Conservation (phyloP, 2,888 invertebrate genomes). For the Archips crataeganus region DNA sequence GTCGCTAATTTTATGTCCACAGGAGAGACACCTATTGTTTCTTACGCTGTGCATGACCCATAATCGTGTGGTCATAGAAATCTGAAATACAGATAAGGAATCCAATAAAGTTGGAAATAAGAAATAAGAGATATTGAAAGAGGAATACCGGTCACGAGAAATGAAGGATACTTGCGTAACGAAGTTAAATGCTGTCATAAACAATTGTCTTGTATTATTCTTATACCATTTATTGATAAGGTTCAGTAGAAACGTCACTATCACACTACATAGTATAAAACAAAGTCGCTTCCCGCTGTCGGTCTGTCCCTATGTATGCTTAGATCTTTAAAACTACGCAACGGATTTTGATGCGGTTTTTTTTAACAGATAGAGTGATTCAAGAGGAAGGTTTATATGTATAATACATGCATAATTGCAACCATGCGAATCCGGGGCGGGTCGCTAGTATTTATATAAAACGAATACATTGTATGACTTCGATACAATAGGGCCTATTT, state of each 20-base stretch:
- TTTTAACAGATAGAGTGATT: background rate
- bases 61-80: background rate
- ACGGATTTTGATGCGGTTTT: background rate
- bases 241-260: background rate
- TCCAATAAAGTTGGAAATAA: background rate
- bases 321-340: too few relatives aligned
- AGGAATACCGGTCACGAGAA: background rate
- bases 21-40: too few relatives aligned
- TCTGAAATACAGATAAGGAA: background rate
- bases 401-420: too few relatives aligned
- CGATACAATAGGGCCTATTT: too few relatives aligned
- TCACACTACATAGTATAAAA: too few relatives aligned
- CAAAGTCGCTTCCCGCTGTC: too few relatives aligned
- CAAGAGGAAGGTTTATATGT: too few relatives aligned
- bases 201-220: background rate
- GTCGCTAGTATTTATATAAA: too few relatives aligned
- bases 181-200: background rate
- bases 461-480: too few relatives aligned
- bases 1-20: too few relatives aligned
- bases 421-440: too few relatives aligned
- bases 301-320: background rate
- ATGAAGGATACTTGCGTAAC: slow-evolving; percentile 6
- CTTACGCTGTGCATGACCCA: too few relatives aligned
- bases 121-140: background rate
- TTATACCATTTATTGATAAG: background rate